phyloP scores from a whole-genome alignment of 2,888 invertebrate genomes.

The Scaptomyza reducta region DNA sequence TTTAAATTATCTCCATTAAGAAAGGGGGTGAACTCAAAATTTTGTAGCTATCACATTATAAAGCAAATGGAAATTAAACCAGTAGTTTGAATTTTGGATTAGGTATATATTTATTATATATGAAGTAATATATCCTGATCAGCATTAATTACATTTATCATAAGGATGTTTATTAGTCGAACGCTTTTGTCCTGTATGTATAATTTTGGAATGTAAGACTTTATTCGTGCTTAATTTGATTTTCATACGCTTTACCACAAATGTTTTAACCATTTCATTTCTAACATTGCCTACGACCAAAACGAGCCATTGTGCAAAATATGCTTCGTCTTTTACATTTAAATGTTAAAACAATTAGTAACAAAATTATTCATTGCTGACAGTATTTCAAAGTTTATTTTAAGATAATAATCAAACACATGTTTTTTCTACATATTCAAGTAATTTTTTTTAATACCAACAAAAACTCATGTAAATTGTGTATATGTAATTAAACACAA shows the following conservation, averaged over 20 bases:
- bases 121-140: neutral
- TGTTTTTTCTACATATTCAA: neutral
- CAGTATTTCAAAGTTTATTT: neutral
- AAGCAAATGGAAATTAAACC: neutral
- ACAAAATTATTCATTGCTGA: neutral
- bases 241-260: neutral
- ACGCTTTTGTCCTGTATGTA: neutral
- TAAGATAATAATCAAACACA: neutral
- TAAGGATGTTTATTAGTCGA: neutral
- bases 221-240: neutral
- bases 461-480: neutral
- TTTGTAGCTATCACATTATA: neutral
- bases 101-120: neutral
- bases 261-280: neutral
- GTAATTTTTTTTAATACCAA: neutral
- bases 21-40: neutral
- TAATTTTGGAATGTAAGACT: neutral
- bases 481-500: neutral
- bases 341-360: neutral
- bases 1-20: neutral
- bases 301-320: neutral
- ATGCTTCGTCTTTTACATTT: neutral
- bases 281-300: neutral
- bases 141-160: neutral
- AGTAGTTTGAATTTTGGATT: neutral